Percentiles rank a stretch among this genome's conserved stretches.
Conservation (phyloP, 2,797 vertebrate genomes). For the Dipus sagitta region DNA sequence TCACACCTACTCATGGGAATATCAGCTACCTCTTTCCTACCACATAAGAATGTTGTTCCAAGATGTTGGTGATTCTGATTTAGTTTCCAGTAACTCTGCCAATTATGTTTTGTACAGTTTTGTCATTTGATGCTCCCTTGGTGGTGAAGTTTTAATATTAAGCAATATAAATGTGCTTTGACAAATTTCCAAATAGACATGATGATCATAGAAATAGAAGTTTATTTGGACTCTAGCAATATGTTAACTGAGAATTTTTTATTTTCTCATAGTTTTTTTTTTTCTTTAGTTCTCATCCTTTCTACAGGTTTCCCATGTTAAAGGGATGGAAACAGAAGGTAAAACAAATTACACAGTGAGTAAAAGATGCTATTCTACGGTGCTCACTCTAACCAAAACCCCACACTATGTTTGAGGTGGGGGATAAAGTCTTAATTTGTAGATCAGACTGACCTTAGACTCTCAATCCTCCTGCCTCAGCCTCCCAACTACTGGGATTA, state of each 20-base stretch:
- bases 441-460: neutral
- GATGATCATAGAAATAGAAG: neutral
- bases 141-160: conserved; percentile 1
- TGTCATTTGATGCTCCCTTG: conserved; percentile 26
- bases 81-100: conserved; percentile 27
- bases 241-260: neutral
- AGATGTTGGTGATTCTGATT: conserved; percentile 51
- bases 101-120: conserved; percentile 35
- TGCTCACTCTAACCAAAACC: neutral
- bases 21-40: conserved; percentile 11
- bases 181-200: conserved; percentile 34
- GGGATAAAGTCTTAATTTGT: neutral
- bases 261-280: neutral
- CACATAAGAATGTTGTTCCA: neutral
- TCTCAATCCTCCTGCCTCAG: neutral
- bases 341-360: neutral
- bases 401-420: neutral
- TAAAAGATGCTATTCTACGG: neutral
- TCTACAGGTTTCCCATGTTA: neutral
- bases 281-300: conserved; percentile 7
- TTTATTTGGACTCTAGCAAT: conserved; percentile 4
- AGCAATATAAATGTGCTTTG: neutral
- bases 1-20: neutral
- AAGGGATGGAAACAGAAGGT: conserved; percentile 33
- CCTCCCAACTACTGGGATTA: neutral